Percentiles rank a stretch among this genome's conserved stretches.
phyloP scores from a whole-genome alignment of 2,888 invertebrate genomes.

The Acrobasis repandana region DNA sequence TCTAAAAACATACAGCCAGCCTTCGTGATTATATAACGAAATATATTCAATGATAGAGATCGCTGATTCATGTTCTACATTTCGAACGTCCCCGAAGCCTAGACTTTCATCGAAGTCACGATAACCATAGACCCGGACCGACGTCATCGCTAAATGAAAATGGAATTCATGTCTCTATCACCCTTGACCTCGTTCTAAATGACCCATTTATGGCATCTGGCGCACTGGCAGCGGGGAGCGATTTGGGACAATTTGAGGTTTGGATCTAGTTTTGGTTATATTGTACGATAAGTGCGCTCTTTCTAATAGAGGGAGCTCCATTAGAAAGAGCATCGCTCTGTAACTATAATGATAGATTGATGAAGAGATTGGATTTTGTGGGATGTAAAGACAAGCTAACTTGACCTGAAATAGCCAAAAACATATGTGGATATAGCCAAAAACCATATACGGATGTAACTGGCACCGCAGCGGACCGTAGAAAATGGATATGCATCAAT shows the following conservation, averaged over 20 bases:
- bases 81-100: background rate
- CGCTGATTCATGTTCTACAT: conserved; percentile 12
- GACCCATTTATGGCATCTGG: background rate
- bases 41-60: background rate
- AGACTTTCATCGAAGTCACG: conserved; percentile 9
- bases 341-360: too few species aligned
- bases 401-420: too few species aligned
- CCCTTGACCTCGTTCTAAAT: conserved; percentile 6
- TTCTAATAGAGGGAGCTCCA: too few species aligned
- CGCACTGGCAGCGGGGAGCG: background rate
- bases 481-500: too few species aligned
- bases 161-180: conserved; percentile 8
- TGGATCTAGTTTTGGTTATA: too few species aligned
- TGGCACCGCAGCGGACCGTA: too few species aligned
- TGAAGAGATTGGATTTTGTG: too few species aligned
- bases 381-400: too few species aligned
- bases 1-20: background rate
- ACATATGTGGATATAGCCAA: too few species aligned
- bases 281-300: too few species aligned
- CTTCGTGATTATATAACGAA: background rate
- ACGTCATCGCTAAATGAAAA: conserved; percentile 15
- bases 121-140: conserved; percentile 1
- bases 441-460: too few species aligned
- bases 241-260: background rate
- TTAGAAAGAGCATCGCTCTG: too few species aligned